Conservation (phyloP, 2,113 vertebrate species). For the Rhea americana region DNA sequence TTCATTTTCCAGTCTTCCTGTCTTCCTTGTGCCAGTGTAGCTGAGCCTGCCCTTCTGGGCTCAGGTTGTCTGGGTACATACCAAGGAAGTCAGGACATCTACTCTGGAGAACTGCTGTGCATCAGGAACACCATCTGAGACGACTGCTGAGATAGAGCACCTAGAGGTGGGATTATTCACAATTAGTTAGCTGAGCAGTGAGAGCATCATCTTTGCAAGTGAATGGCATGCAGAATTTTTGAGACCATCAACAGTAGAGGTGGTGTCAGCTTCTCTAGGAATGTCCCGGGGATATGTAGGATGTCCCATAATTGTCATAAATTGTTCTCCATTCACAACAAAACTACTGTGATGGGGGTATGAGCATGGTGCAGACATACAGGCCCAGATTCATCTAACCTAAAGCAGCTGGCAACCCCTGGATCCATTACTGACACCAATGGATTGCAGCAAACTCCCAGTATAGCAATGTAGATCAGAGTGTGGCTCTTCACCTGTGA, state of each 20-base stretch:
- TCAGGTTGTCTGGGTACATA: not conserved
- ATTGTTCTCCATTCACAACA: not conserved
- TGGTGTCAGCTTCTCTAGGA: not conserved
- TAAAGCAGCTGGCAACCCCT: not conserved
- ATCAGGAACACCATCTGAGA: not conserved
- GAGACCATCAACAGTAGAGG: not conserved
- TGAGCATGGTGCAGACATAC: not conserved
- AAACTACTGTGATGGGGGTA: not conserved
- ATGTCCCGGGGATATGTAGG: not conserved
- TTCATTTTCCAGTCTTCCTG: not conserved
- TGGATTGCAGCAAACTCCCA: not conserved
- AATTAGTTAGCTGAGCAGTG: not conserved
- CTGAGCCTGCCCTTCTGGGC: not conserved
- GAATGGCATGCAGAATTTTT: not conserved
- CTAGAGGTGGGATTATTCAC: not conserved
- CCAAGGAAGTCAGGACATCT: not conserved
- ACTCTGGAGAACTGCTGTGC: not conserved
- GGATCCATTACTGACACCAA: accelerated
- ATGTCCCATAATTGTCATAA: not conserved
- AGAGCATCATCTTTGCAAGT: not conserved
- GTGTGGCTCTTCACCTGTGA: not conserved
- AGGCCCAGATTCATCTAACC: not conserved
- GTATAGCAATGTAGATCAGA: not conserved
- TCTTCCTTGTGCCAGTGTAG: not conserved
- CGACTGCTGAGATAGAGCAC: not conserved